Base-by-base conservation (phyloP, 2,888 invertebrate genomes). In the Zeuzera pyrina region DNA sequence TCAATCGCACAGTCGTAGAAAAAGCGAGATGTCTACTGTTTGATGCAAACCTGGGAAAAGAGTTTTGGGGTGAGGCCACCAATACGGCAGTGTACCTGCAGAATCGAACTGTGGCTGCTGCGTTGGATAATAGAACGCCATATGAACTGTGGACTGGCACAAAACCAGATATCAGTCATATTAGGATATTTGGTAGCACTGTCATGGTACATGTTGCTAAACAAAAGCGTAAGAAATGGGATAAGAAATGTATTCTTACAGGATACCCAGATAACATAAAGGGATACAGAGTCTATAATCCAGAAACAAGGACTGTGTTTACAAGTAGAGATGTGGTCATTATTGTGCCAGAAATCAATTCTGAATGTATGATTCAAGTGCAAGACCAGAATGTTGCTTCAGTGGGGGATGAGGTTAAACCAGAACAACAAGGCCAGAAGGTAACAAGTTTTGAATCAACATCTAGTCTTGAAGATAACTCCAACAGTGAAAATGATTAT, bases 1-100 rank as follows among this genome's bases (percentile, higher is more conserved):
- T 35, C 5, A 35, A 41, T 25, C 30, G 45, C 10, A 39, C 43
- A n/a, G 8, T 46, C 10, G 43, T 46, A 21, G 43, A 49, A 32
- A 24, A 34, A 7, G 42, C 40, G 1, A 30, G 27, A 10, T 48
- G 38, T 28, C 16, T 38, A 16, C 12, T 41, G n/a, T 10, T 10
- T 8, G 11, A 11, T 24, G 11, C 11, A 11, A 24, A 24, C 6
- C 24, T 24, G 6, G 25, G 16, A 1, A 39, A 39, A 27, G 8
- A 27, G 11, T 38, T 38, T 19, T 40, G 42, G 42, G 36, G 30
- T n/a, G 40, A 42, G 12, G 42, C 42, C n/a, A 19, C 22, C 4
- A 33, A 31, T 22, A 42, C 39, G 3, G 42, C 38, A 24, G 36
- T 42, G 10, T 38, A 42, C 12, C 16, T 42, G 10, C 16, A 25